A percentile compares a stretch with the other conserved stretches of the same genome.
These are phyloP conservation scores for Mus musculus DNA, from an alignment of 2,113 vertebrate species.

Conservation along the genomic window DNA sequence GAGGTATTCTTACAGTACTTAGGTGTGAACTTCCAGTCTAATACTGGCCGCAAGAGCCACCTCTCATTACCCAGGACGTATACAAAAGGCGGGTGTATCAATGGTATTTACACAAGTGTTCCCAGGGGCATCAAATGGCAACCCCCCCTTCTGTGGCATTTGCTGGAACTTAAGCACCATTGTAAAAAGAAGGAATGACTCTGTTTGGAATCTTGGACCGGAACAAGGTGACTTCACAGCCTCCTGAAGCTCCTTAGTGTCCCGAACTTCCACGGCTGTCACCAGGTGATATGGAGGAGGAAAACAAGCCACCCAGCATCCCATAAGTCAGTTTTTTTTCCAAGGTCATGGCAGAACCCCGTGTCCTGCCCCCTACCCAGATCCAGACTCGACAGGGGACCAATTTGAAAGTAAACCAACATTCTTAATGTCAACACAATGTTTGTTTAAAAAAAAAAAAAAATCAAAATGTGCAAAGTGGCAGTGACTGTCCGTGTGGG, in stretches of 20 bases:
- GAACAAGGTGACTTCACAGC: conserved; percentile 88
- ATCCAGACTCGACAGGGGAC: conserved; percentile 85
- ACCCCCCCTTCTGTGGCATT: conserved; percentile 92
- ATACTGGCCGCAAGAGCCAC: conserved; percentile 95
- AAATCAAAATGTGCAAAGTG: conserved; percentile 93
- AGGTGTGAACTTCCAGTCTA: conserved; percentile 99
- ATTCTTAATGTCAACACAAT: conserved; percentile 99
- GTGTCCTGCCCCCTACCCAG: conserved; percentile 82
- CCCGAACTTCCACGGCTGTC: conserved; percentile 81
- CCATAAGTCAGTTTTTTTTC: background rate
- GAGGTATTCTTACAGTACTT: conserved; percentile 99
- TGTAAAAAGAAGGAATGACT: conserved; percentile 90
- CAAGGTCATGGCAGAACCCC: conserved; percentile 82
- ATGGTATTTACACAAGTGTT: conserved; percentile 98
- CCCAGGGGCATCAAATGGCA: conserved; percentile 87
- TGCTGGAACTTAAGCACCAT: conserved; percentile 95
- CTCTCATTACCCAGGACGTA: conserved; percentile 92
- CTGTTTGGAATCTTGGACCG: conserved; percentile 81
- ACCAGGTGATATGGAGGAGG: conserved; percentile 54
- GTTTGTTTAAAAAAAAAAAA: conserved; percentile 81
- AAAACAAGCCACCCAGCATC: conserved; percentile 37
- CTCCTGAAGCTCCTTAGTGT: conserved; percentile 85
- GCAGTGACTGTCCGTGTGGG: conserved; percentile 88
- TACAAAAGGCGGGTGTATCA: conserved; percentile 96
- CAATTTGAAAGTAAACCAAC: conserved; percentile 97